Base-by-base conservation (phyloP, 2,797 vertebrate genomes). In the Lithobates sylvaticus region DNA sequence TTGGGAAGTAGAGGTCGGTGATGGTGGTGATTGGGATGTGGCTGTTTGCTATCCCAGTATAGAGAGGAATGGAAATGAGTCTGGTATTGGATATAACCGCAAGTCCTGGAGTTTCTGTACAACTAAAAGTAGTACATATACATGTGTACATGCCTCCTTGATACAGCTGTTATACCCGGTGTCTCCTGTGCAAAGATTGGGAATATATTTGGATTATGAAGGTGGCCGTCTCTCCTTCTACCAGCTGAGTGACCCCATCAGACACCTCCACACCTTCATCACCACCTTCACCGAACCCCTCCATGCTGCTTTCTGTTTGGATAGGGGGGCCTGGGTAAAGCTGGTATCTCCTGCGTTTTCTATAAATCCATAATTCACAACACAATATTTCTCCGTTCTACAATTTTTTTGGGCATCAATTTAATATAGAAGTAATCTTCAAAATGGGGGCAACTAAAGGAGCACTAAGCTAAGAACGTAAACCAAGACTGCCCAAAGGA, bases 81-180 rank as follows among this genome's bases (percentile, higher is more conserved):
- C 84, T 7, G 23, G 39, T 26, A 67, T 85, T 23, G 77, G 77
- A 6, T n/a, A 75, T 64, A 74, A 80, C 9, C 54, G 26, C 3
- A 68, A 67, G 29, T 85, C 84, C 36, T 85, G 84, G 84, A 74
- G 76, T 68, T 73, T 85, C 69, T 8, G 64, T 3, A 74, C 10
- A 74, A 65, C n/a, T 26, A 36, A 34, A 8, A 42, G n/a, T 16
- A 26, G n/a, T 16, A 26, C 3, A 27, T 78, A 44, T 47, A 0
- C 1, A 6, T n/a, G 10, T 1, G 8, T 21, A 0, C 61, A 67
- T 42, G 39, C 67, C 64, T 10, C 34, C 0, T 1, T 3, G 3
- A 7, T 0, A 15, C 0, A 8, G n/a, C 8, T 12, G 5, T 2
- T 78, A 0, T 10, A 4, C 8, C 2, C 27, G 5, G 29, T 70